A percentile compares a stretch with the other conserved stretches of the same genome.
Evolutionary conservation across 2,113 vertebrate genomes (phyloP).

Genomic region (Mormyrus iriodes): DNA sequence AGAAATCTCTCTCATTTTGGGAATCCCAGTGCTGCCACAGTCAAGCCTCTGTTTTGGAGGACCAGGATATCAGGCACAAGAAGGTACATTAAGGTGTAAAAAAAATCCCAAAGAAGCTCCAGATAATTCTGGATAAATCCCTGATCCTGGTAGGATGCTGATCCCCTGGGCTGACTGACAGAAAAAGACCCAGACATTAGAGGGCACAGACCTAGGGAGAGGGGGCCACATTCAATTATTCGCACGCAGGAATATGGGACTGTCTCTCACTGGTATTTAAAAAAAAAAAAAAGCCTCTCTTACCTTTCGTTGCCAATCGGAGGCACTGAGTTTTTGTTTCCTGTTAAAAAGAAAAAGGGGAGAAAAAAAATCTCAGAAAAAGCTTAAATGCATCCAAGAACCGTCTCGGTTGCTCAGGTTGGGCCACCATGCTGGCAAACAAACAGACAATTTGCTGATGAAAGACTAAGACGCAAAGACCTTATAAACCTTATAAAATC

Average conservation of each 20-base stretch:
- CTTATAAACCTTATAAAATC: neutral
- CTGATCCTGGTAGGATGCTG: constrained; percentile 27
- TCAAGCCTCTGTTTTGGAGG: neutral
- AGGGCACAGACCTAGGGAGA: constrained; percentile 17
- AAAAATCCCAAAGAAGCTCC: constrained; percentile 32
- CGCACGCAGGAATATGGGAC: constrained; percentile 21
- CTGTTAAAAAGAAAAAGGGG: constrained; percentile 58
- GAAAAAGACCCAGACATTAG: constrained; percentile 39
- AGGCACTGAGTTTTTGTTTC: constrained; percentile 98
- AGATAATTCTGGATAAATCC: constrained; percentile 25
- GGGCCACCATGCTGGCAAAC: constrained; percentile 5
- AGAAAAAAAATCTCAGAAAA: constrained; percentile 22
- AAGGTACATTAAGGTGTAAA: constrained; percentile 24
- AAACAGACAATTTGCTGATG: neutral
- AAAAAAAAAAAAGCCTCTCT: constrained; percentile 43
- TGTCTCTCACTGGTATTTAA: neutral
- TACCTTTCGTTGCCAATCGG: constrained; percentile 95
- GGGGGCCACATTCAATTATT: constrained; percentile 33
- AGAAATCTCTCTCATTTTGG: neutral
- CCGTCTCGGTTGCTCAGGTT: neutral
- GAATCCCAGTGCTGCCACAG: neutral
- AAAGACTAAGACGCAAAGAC: neutral
- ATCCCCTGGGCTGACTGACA: constrained; percentile 26
- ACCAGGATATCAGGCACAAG: constrained; percentile 16
- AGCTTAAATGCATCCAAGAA: neutral